phyloP scores from a whole-genome alignment of 2,797 vertebrate species.

The Craterocephalus amniculus region DNA sequence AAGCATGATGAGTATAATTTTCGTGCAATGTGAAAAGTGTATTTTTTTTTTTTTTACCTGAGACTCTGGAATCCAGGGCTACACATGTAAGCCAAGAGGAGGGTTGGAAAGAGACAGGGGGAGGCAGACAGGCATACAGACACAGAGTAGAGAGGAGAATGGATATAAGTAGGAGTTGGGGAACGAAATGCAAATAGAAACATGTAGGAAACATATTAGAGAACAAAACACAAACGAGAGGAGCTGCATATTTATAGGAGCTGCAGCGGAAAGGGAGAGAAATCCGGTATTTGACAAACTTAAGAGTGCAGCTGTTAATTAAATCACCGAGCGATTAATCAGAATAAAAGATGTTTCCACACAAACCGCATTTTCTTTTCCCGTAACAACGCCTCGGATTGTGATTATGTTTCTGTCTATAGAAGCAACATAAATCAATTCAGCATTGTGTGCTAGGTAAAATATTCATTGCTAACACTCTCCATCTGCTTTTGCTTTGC shows the following conservation, averaged over 20 bases:
- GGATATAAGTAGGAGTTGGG: slow-evolving; percentile 60
- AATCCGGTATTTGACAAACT: slow-evolving; percentile 23
- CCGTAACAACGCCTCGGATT: background rate
- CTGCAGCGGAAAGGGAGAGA: background rate
- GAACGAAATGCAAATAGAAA: slow-evolving; percentile 40
- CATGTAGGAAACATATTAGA: slow-evolving; percentile 39
- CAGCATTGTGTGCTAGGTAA: slow-evolving; percentile 41
- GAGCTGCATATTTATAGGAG: slow-evolving; percentile 32
- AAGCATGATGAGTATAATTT: slow-evolving; percentile 31
- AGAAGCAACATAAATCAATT: slow-evolving; percentile 41
- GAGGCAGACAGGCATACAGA: slow-evolving; percentile 70
- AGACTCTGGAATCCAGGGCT: slow-evolving; percentile 91
- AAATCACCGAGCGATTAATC: slow-evolving; percentile 51
- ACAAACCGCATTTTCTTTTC: slow-evolving; percentile 15
- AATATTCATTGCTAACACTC: slow-evolving; percentile 64
- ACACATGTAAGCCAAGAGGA: slow-evolving; percentile 83
- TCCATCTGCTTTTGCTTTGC: slow-evolving; percentile 62
- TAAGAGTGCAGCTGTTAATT: slow-evolving; percentile 36
- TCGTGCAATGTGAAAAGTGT: slow-evolving; percentile 75
- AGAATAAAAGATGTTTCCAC: slow-evolving; percentile 44
- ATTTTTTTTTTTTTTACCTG: slow-evolving; percentile 84
- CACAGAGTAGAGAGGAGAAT: slow-evolving; percentile 64
- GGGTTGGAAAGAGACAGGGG: slow-evolving; percentile 68
- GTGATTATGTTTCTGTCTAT: slow-evolving; percentile 31
- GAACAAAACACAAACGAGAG: slow-evolving; percentile 33